Evolutionary conservation across 2,888 invertebrate species (phyloP), one percentile per base, ranked within the genome.

Genomic region (Gibbula magus): DNA sequence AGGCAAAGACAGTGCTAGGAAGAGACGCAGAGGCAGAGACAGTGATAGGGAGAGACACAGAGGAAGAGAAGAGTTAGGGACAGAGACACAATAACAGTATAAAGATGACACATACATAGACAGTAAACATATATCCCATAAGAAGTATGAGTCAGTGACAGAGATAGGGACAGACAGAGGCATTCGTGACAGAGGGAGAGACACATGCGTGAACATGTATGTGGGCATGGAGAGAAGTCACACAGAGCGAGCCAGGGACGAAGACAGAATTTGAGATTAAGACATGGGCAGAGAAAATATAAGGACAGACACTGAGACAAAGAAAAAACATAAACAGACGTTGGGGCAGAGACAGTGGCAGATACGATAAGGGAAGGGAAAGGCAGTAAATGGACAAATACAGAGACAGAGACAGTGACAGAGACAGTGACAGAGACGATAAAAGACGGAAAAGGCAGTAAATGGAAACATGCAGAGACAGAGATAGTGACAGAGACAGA

Each of bases 161-260:
- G 61, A 77, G 54, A 77, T 18, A 77, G 20, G 20, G 39, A 77
- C n/a, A 77, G 45, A 77, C 8, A 77, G 39, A 77, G 1, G 67
- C 20, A 67, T 45, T 20, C 16, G 51, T 1, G 25, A 66, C n/a
- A 39, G 2, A 45, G 45, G n/a, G 39, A 66, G 13, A 77, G 45
- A 39, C 25, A 66, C 45, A 66, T n/a, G 56, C 32, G 29, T 2
- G 22, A 8, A 70, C 45, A 0, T 8, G n/a, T n/a, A 20, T 18
- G 29, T 13, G 35, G 2, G 52, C 10, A 67, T 13, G 51, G 39
- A 67, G 25, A 67, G 20, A 77, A 18, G 66, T 32, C 45, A 77
- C 66, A 77, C 18, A 61, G 2, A 61, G 8, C 32, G 0, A 77
- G 2, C 8, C 20, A 77, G 22, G 35, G 54, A 66, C 45, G 67